Evolutionary conservation across 1,140 invertebrate genomes (phyloP).

Genomic region (Brachionus asplanchnoidis): DNA sequence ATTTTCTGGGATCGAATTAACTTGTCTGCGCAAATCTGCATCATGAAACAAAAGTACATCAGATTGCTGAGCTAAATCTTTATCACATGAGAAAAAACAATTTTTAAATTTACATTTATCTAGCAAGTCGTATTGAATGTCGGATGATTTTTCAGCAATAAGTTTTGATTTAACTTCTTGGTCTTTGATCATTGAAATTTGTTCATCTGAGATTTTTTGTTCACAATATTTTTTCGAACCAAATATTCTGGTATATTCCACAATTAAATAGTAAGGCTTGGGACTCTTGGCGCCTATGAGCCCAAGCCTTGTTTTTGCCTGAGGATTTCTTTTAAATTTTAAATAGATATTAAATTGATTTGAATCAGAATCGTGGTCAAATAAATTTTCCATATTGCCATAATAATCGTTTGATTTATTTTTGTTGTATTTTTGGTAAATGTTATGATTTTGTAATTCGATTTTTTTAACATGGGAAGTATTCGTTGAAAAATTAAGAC

Average conservation of each 20-base stretch:
- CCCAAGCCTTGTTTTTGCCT: background rate
- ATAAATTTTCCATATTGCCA: background rate
- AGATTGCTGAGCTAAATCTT: background rate
- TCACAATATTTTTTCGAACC: background rate
- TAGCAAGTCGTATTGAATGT: background rate
- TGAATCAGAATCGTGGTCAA: background rate
- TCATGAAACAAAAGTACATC: conserved; percentile 31
- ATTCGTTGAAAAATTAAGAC: background rate
- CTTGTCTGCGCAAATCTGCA: background rate
- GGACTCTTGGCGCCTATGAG: background rate
- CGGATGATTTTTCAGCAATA: background rate
- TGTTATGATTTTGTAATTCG: background rate
- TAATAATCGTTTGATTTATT: background rate
- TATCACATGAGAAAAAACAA: conserved; percentile 27
- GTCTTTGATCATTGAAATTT: background rate
- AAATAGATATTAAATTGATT: background rate
- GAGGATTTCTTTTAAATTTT: background rate
- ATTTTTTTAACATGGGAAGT: background rate
- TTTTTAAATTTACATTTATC: conserved; percentile 33
- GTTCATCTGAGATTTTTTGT: background rate
- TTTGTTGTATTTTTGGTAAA: background rate
- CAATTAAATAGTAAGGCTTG: background rate
- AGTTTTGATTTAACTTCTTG: background rate
- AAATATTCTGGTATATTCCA: background rate
- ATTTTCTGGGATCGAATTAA: background rate